These are phyloP conservation scores for Rafetus swinhoei DNA, from an alignment of 2,113 vertebrate species.

Conservation along the genomic window DNA sequence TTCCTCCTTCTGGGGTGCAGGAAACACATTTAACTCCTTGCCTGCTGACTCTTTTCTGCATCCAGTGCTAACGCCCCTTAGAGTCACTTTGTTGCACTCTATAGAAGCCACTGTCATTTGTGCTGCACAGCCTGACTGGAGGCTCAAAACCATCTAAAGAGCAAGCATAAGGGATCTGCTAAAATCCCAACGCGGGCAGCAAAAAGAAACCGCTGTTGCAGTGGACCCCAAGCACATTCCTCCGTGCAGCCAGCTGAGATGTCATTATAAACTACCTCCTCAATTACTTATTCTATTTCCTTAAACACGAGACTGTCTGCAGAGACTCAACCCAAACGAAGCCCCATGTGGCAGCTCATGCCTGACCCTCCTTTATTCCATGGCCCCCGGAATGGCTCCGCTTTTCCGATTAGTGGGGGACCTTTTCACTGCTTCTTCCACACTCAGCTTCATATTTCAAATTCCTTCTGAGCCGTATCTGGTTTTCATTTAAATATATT, in stretches of 20 bases:
- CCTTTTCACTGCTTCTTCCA: conserved; percentile 60
- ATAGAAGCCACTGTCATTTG: neutral
- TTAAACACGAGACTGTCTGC: neutral
- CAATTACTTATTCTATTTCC: neutral
- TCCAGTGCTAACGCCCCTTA: neutral
- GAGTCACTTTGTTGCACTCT: neutral
- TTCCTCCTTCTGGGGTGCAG: neutral
- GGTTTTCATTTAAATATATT: conserved; percentile 75
- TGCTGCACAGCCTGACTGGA: neutral
- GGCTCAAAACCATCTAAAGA: neutral
- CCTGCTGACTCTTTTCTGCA: neutral
- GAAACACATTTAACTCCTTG: neutral
- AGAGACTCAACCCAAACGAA: neutral
- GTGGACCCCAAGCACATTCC: neutral
- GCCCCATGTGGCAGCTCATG: neutral
- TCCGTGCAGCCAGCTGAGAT: neutral
- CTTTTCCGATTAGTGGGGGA: conserved; percentile 61
- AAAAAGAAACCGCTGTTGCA: rapidly evolving
- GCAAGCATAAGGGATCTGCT: neutral
- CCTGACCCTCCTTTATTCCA: conserved; percentile 51
- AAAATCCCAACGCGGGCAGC: neutral
- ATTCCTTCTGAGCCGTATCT: conserved; percentile 67
- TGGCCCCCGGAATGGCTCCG: neutral
- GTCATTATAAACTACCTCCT: neutral
- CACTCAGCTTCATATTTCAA: conserved; percentile 75